A percentile compares a stretch with the other conserved stretches of the same genome.
Evolutionary conservation across 2,888 invertebrate species (phyloP).

Genomic region (Glyphotaelius pellucidus): DNA sequence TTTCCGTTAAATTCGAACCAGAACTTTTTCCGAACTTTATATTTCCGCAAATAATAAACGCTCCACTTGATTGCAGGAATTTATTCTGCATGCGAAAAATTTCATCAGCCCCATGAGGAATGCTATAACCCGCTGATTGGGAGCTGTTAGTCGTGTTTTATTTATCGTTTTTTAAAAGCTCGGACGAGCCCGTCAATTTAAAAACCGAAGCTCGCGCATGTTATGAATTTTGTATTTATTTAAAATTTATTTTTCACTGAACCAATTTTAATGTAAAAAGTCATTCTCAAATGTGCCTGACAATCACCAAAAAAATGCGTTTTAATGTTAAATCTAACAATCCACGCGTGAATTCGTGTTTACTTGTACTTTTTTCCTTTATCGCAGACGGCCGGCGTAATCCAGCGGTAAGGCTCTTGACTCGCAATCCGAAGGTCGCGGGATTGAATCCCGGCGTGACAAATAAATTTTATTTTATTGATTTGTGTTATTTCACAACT

Average conservation of each 20-base stretch:
- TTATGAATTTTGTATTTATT: neutral
- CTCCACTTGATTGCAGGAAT: slow-evolving; percentile 26
- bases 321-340: no score
- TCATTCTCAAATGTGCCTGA: no score
- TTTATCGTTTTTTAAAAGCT: slow-evolving; percentile 9
- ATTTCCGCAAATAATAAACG: neutral
- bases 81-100: slow-evolving; percentile 11
- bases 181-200: neutral
- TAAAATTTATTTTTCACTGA: neutral
- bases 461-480: no score
- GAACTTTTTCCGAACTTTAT: slow-evolving; percentile 9
- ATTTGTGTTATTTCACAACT: no score
- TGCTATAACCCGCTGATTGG: neutral
- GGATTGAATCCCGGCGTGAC: no score
- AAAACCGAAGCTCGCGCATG: neutral
- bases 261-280: neutral
- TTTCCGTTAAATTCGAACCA: neutral
- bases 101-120: neutral
- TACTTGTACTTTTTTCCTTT: no score
- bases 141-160: neutral
- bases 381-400: no score
- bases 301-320: no score
- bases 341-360: no score
- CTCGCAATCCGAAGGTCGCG: no score
- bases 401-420: no score